Base-by-base conservation (phyloP, 2,797 vertebrate genomes). In the Acanthurus leucopareius region DNA sequence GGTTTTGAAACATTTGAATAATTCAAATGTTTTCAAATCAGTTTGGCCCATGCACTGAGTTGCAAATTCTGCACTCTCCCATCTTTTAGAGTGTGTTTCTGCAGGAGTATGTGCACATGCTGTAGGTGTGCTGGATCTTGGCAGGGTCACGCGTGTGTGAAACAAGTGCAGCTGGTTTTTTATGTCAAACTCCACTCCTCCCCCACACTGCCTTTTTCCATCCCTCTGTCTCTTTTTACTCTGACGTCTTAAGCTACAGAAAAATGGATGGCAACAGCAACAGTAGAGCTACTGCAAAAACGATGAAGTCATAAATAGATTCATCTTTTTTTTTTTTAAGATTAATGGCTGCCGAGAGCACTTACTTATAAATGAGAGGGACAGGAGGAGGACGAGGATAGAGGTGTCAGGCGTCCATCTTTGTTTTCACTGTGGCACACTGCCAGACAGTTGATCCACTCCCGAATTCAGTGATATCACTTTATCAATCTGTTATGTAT, bases 11-110 rank as follows among this genome's bases (percentile, higher is more conserved):
- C 9, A 7, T 90, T 90, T 91, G 80, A 88, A 91, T 88, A 51
- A 91, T 92, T 89, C 69, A 92, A 89, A 88, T 82, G 22, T 79
- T 66, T 64, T 38, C 57, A 70, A 15, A 85, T 74, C 25, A 57
- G 15, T 28, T 64, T 19, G 5, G 19, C 11, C 7, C n/a, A 20
- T 22, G 19, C 2, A 2, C 16, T n/a, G 45, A 75, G 67, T 73
- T 84, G 73, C 56, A 77, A 16, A 45, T 47, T 10, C 42, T 49
- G 53, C 5, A 0, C 35, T 28, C 9, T 32, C 10, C 57, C 45
- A 4, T 56, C 63, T 40, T 17, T 28, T 7, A 16, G 2, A 11
- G 20, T 9, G 25, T 60, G 7, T 56, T 11, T 61, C 3, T 56
- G 32, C 45, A 42, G 1, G 57, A 45, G 40, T 15, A 1, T 16